phyloP scores from a whole-genome alignment of 2,888 invertebrate genomes.

The Brachyopa scutellaris region DNA sequence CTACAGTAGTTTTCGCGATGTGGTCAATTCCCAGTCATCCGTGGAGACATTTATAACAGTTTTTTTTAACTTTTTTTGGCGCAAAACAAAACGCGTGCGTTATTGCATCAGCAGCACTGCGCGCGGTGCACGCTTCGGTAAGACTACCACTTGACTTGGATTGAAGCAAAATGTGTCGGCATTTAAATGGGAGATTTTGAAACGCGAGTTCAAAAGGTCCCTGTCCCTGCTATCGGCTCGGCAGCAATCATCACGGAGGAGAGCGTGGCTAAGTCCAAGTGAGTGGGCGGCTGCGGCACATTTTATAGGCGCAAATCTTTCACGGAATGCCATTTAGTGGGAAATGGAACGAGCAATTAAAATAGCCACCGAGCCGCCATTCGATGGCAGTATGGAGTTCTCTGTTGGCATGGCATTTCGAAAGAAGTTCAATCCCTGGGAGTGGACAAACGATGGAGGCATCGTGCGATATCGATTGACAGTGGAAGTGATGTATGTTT shows the following conservation, averaged over 20 bases:
- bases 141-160: constrained; percentile 55
- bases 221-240: background rate
- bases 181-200: constrained; percentile 43
- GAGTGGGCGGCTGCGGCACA: constrained; percentile 24
- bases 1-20: background rate
- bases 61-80: too few species aligned
- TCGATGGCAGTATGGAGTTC: constrained; percentile 22
- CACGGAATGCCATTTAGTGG: constrained; percentile 59
- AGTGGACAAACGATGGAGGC: constrained; percentile 16
- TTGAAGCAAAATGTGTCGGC: constrained; percentile 49
- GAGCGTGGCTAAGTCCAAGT: background rate
- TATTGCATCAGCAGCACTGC: constrained; percentile 38
- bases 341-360: constrained; percentile 62
- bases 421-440: constrained; percentile 41
- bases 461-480: constrained; percentile 64
- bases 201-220: constrained; percentile 61
- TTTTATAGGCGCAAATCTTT: constrained; percentile 32
- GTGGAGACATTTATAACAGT: too few species aligned
- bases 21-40: constrained; percentile 20
- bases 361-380: constrained; percentile 28
- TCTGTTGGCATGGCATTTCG: constrained; percentile 43
- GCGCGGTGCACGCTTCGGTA: background rate
- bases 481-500: constrained; percentile 61
- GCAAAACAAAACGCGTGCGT: constrained; percentile 39
- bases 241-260: background rate